Evolutionary conservation across 64 coral and sea anemone genomes (phyloP).

Genomic region (Pocillopora damicornis): DNA sequence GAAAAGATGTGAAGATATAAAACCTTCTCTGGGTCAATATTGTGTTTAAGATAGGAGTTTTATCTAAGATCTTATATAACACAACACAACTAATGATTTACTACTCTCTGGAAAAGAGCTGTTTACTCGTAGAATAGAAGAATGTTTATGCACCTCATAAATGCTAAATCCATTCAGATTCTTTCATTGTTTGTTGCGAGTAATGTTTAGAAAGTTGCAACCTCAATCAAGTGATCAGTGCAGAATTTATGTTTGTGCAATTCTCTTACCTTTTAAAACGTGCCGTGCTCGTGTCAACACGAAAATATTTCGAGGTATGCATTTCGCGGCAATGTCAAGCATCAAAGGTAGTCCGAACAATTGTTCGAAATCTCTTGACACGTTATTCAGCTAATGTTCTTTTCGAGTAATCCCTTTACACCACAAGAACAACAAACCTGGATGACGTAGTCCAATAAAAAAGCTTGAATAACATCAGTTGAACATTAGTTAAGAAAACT

Average conservation of each 20-base stretch:
- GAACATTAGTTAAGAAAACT: constrained; percentile 2
- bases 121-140: background rate
- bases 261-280: constrained; percentile 11
- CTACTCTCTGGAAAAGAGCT: background rate
- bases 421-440: background rate
- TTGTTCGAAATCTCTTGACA: constrained; percentile 1
- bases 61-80: background rate
- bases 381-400: constrained; percentile 14
- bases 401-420: constrained; percentile 29
- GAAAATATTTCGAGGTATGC: background rate
- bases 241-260: background rate
- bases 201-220: background rate
- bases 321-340: background rate
- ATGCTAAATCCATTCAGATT: background rate
- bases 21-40: background rate
- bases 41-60: background rate
- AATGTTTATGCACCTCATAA: background rate
- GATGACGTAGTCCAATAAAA: background rate
- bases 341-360: background rate
- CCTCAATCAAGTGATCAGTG: background rate
- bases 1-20: background rate
- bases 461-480: background rate
- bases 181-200: background rate
- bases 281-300: background rate
- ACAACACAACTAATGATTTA: too few relatives aligned